Evolutionary conservation across 2,888 invertebrate species (phyloP).

Genomic region (Tinea pellionella): DNA sequence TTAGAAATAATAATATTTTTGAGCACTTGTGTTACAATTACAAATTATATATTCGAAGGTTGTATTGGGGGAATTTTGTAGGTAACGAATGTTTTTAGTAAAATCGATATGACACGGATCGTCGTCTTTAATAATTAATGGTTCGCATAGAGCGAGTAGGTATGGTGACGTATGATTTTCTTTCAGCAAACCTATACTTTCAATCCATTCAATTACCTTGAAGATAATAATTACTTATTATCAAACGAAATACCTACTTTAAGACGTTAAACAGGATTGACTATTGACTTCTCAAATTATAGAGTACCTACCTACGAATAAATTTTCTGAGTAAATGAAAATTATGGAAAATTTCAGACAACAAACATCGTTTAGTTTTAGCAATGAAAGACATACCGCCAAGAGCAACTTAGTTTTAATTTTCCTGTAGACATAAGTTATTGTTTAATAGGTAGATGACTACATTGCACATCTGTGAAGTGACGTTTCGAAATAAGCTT

Average conservation of each 20-base stretch:
- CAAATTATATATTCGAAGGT: not conserved
- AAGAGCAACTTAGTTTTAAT: too few relatives aligned
- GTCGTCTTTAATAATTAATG: constrained; percentile 6
- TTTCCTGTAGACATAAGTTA: too few relatives aligned
- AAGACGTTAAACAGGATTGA: not conserved
- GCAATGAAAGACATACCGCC: too few relatives aligned
- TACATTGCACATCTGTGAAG: too few relatives aligned
- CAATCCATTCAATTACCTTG: not conserved
- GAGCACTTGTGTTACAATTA: not conserved
- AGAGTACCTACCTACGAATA: not conserved
- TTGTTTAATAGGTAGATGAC: too few relatives aligned
- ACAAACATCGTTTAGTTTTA: too few relatives aligned
- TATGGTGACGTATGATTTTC: not conserved
- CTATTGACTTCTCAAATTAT: not conserved
- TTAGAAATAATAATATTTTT: constrained; percentile 2
- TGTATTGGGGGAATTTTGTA: not conserved
- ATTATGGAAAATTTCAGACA: too few relatives aligned
- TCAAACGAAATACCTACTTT: not conserved
- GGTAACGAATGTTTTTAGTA: constrained; percentile 2
- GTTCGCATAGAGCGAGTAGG: not conserved
- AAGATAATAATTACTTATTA: not conserved
- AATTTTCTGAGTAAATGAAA: too few relatives aligned
- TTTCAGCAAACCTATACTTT: constrained; percentile 7
- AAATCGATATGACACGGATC: constrained; percentile 8
- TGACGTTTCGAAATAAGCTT: too few relatives aligned